Percentiles rank a stretch among this genome's conserved stretches.
These are phyloP conservation scores for Heliconius hermathena DNA, from an alignment of 1,140 invertebrate species.

Conservation along the genomic window DNA sequence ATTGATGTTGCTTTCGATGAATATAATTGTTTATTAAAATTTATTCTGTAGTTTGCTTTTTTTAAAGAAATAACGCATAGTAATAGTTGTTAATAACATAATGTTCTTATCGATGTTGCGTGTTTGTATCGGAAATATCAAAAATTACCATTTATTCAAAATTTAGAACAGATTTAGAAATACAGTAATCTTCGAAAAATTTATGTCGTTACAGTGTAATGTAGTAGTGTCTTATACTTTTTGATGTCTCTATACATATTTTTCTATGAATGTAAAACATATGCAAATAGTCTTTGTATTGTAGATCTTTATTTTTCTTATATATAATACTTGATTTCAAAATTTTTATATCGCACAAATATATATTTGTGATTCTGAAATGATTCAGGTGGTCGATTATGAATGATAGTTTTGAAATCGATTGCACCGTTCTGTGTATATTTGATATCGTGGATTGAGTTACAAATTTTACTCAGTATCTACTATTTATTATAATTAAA, in stretches of 20 bases:
- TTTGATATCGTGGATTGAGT: not conserved
- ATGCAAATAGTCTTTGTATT: conserved; percentile 19
- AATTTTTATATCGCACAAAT: conserved; percentile 8
- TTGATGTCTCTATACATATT: conserved; percentile 73
- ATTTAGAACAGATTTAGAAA: conserved; percentile 18
- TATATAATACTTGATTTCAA: not conserved
- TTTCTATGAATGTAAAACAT: conserved; percentile 64
- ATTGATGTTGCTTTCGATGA: not conserved
- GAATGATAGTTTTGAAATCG: not conserved
- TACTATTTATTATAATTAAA: not conserved
- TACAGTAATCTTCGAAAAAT: conserved; percentile 34
- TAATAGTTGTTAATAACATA: conserved; percentile 36
- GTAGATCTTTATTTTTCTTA: conserved; percentile 3
- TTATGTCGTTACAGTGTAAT: conserved; percentile 42
- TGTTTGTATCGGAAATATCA: conserved; percentile 27
- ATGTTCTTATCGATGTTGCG: conserved; percentile 26
- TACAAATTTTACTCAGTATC: not conserved
- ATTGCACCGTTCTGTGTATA: not conserved
- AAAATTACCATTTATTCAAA: conserved; percentile 27
- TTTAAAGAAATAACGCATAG: conserved; percentile 26
- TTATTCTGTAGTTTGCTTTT: conserved; percentile 30
- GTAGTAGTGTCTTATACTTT: conserved; percentile 61
- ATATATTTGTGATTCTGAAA: not conserved
- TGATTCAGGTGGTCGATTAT: not conserved
- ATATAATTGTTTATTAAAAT: conserved; percentile 23